Conservation (phyloP, 2,113 vertebrate genomes). For the Nanger granti region DNA sequence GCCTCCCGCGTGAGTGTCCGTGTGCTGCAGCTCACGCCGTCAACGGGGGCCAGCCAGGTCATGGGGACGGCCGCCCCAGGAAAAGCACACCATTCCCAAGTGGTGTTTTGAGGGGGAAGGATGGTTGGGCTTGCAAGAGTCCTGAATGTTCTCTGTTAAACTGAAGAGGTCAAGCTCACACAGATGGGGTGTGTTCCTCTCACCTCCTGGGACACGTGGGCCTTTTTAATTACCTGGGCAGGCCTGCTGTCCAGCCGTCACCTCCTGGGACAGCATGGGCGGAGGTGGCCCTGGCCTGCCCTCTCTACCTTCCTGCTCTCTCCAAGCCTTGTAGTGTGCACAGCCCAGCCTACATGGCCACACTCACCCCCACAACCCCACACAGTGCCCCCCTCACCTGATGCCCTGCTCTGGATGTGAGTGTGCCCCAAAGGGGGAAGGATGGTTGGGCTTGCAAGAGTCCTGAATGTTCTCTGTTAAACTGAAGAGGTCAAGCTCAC, state of each 20-base stretch:
- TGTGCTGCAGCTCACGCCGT: fast-evolving
- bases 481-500: fast-evolving
- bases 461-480: background rate
- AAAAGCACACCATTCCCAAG: background rate
- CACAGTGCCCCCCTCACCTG: fast-evolving
- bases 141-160: background rate
- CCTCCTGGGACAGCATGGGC: fast-evolving
- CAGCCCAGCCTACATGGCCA: background rate
- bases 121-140: background rate
- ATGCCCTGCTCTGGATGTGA: too few species aligned
- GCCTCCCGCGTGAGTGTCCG: fast-evolving
- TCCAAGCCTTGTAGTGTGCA: background rate
- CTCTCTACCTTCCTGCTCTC: background rate
- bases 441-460: background rate
- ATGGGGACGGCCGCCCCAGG: fast-evolving
- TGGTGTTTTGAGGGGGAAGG: background rate
- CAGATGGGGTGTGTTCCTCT: fast-evolving
- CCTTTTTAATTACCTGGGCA: background rate
- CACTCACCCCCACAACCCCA: background rate
- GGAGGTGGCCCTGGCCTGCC: background rate
- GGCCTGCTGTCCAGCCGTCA: too few species aligned
- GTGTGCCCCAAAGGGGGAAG: too few species aligned
- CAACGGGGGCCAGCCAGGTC: fast-evolving
- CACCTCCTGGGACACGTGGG: fast-evolving
- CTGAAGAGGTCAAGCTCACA: fast-evolving